Evolutionary conservation across 2,888 invertebrate species (phyloP).

Genomic region (Acanthopleura granulata): DNA sequence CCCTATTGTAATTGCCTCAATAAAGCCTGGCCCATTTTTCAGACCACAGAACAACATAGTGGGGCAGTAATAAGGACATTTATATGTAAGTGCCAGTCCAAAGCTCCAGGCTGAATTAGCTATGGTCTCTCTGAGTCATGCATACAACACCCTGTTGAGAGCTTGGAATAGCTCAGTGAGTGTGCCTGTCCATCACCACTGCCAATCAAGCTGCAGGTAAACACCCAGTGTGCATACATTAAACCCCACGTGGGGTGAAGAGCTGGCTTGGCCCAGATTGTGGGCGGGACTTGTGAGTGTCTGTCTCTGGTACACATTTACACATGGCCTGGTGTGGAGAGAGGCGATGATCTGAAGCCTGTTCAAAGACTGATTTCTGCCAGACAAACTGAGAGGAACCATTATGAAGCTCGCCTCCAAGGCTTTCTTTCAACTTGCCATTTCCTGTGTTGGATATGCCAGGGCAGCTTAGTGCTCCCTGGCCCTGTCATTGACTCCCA

Average conservation of each 20-base stretch:
- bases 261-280: not conserved
- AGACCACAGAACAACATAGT: constrained; percentile 7
- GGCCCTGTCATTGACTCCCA: constrained; percentile 1
- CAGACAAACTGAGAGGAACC: constrained; percentile 6
- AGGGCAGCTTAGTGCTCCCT: constrained; percentile 1
- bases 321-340: not conserved
- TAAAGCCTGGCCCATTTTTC: constrained; percentile 10
- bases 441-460: constrained; percentile 2
- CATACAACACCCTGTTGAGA: not conserved
- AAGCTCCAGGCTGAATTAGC: constrained; percentile 4
- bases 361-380: constrained; percentile 5
- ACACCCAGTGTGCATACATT: constrained; percentile 1
- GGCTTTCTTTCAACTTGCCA: constrained; percentile 16
- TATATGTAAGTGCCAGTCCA: constrained; percentile 10
- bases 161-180: not conserved
- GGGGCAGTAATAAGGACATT: constrained; percentile 9
- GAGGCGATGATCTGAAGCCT: not conserved
- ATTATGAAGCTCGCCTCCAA: not conserved
- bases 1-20: constrained; percentile 12
- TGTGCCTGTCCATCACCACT: not conserved
- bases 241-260: not conserved
- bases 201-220: not conserved
- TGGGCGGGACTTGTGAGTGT: not conserved
- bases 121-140: constrained; percentile 7
- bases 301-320: not conserved